A percentile compares a stretch with the other conserved stretches of the same genome.
These are phyloP conservation scores for Podiceps cristatus DNA, from an alignment of 2,113 vertebrate species.

Conservation along the genomic window DNA sequence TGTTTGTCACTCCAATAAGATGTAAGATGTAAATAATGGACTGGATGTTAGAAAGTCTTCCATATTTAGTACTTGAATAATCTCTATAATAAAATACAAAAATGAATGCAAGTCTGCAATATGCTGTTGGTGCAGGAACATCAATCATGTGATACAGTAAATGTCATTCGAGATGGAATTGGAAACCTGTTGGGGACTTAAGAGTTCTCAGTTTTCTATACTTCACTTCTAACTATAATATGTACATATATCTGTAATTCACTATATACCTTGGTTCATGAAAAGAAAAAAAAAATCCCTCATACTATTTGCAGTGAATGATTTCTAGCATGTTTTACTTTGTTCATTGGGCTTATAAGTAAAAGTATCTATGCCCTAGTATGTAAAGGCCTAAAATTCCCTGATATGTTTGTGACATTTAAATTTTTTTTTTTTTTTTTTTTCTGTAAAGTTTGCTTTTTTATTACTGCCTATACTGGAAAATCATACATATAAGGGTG, in stretches of 20 bases:
- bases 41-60: neutral
- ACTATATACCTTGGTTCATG: neutral
- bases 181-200: neutral
- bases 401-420: neutral
- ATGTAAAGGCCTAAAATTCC: neutral
- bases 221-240: neutral
- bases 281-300: neutral
- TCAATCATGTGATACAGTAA: neutral
- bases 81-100: neutral
- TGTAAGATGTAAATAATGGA: neutral
- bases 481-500: neutral
- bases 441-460: neutral
- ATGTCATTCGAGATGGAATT: neutral
- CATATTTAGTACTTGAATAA: neutral
- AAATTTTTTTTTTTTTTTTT: too few species aligned
- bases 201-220: neutral
- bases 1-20: neutral
- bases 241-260: neutral
- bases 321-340: neutral
- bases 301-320: neutral
- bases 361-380: neutral
- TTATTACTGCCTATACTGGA: neutral
- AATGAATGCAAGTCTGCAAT: neutral
- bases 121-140: neutral
- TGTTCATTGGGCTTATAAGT: neutral